Percentiles rank a stretch among this genome's conserved stretches.
Conservation (phyloP, 2,113 vertebrate species). For the Penelope pileata region DNA sequence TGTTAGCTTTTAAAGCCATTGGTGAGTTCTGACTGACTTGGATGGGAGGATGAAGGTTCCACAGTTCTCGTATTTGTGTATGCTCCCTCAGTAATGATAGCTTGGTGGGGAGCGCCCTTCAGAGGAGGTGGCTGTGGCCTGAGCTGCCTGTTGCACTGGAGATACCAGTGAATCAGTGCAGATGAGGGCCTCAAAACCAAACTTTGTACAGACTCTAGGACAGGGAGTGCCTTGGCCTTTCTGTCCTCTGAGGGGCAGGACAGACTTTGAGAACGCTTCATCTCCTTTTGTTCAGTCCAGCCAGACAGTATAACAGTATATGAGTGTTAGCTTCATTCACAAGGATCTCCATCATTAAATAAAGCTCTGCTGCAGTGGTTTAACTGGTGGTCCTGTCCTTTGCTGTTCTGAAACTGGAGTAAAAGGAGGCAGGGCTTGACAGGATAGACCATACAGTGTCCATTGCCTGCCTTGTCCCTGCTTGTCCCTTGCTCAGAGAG, state of each 20-base stretch:
- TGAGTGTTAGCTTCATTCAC: not conserved
- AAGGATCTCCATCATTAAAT: not conserved
- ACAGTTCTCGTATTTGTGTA: not conserved
- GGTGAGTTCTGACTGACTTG: not conserved
- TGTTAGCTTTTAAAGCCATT: not conserved
- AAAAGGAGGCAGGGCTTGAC: not conserved
- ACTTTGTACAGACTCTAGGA: not conserved
- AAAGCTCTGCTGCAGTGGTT: not conserved
- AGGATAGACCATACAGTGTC: accelerated
- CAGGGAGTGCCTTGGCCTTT: not conserved
- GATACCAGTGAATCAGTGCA: not conserved
- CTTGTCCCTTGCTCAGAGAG: not conserved
- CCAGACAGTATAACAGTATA: accelerated
- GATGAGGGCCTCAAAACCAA: not conserved
- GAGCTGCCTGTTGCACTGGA: not conserved
- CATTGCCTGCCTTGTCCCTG: not conserved
- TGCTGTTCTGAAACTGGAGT: not conserved
- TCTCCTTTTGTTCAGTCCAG: not conserved
- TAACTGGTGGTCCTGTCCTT: not conserved
- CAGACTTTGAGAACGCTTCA: accelerated
- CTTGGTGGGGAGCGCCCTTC: accelerated
- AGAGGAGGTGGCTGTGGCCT: accelerated
- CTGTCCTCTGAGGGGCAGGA: not conserved
- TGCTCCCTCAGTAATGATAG: not conserved
- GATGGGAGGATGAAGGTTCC: not conserved